These are phyloP conservation scores for Tetanocera ferruginea DNA, from an alignment of 2,888 invertebrate genomes.

Conservation along the genomic window DNA sequence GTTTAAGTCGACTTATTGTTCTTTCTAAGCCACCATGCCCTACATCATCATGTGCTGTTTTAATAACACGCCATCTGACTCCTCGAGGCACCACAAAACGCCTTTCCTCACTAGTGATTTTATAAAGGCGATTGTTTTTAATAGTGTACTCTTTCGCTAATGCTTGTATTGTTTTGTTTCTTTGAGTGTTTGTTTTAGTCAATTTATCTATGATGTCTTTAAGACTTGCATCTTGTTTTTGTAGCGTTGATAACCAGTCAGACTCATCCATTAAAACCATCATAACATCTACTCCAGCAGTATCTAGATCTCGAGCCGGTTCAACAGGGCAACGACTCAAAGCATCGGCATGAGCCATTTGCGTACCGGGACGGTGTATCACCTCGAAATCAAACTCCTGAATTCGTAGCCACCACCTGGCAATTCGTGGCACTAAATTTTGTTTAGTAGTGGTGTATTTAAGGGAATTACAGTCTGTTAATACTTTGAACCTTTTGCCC, in stretches of 20 bases:
- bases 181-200: background rate
- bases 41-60: constrained; percentile 39
- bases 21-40: constrained; percentile 39
- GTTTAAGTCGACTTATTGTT: constrained; percentile 28
- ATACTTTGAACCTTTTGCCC: constrained; percentile 38
- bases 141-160: constrained; percentile 35
- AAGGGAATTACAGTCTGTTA: constrained; percentile 41
- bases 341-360: constrained; percentile 48
- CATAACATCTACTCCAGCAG: constrained; percentile 29
- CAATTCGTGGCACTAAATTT: constrained; percentile 31
- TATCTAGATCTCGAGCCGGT: constrained; percentile 18
- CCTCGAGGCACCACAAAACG: constrained; percentile 35
- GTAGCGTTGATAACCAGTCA: constrained; percentile 41
- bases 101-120: constrained; percentile 29
- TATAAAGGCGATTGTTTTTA: constrained; percentile 28
- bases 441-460: constrained; percentile 27
- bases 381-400: constrained; percentile 42
- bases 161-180: background rate
- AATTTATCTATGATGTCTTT: constrained; percentile 19
- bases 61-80: constrained; percentile 37
- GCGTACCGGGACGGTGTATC: constrained; percentile 41
- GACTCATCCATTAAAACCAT: constrained; percentile 30
- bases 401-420: constrained; percentile 51
- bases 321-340: constrained; percentile 46
- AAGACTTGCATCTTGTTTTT: constrained; percentile 16